These are phyloP conservation scores for Laothoe populi DNA, from an alignment of 2,888 invertebrate species.

Conservation along the genomic window DNA sequence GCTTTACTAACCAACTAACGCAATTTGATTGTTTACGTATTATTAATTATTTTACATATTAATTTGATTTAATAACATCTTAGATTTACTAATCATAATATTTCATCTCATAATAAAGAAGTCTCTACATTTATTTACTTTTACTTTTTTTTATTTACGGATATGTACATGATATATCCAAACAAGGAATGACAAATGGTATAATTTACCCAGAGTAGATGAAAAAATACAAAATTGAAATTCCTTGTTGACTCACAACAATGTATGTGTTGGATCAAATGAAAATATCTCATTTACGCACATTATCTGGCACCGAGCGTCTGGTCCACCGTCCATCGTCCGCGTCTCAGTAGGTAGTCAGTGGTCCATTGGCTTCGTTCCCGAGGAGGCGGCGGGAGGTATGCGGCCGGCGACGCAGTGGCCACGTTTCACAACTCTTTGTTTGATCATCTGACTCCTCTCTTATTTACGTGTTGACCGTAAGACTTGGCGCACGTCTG, in stretches of 20 bases:
- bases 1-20: too few species aligned
- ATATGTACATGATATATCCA: neutral
- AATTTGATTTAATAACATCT: too few species aligned
- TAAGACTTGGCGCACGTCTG: constrained; percentile 70
- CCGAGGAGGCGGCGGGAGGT: constrained; percentile 60
- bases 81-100: too few species aligned
- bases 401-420: constrained; percentile 68
- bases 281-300: constrained; percentile 59
- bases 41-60: neutral
- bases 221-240: constrained; percentile 30
- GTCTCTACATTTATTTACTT: neutral
- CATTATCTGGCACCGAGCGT: constrained; percentile 50
- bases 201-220: neutral
- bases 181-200: constrained; percentile 5
- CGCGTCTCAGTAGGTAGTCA: constrained; percentile 56
- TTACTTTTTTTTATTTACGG: too few species aligned
- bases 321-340: constrained; percentile 39
- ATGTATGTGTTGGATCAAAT: constrained; percentile 42
- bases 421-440: constrained; percentile 77
- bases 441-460: constrained; percentile 70
- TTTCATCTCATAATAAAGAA: too few species aligned
- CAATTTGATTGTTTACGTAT: neutral
- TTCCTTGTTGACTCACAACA: constrained; percentile 37
- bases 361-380: constrained; percentile 76
- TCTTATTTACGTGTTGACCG: constrained; percentile 65